Evolutionary conservation across 2,113 vertebrate genomes (phyloP).

Genomic region (Sarotherodon lohbergeri): DNA sequence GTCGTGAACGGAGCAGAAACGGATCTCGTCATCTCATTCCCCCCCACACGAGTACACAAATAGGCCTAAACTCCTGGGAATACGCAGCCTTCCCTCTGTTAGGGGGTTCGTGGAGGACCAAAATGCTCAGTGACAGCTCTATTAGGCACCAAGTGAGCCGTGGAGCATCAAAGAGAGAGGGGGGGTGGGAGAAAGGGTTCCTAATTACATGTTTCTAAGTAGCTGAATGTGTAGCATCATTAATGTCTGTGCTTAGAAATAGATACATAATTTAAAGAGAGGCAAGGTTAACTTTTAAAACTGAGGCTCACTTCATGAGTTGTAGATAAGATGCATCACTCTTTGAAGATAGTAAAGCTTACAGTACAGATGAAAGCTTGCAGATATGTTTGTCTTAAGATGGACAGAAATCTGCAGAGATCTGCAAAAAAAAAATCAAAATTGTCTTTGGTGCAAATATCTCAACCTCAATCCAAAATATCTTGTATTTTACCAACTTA

Average conservation of each 20-base stretch:
- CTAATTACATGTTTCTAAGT: conserved; percentile 23
- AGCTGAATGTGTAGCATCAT: conserved; percentile 1
- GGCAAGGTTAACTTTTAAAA: background rate
- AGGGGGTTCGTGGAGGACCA: conserved; percentile 44
- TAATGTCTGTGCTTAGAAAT: background rate
- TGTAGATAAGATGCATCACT: background rate
- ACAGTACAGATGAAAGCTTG: background rate
- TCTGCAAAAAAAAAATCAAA: background rate
- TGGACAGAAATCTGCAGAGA: background rate
- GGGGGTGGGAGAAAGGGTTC: background rate
- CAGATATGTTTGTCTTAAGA: background rate
- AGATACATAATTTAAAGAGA: conserved; percentile 1
- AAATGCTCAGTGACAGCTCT: conserved; percentile 59
- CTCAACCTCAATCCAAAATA: background rate
- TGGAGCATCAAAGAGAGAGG: conserved; percentile 34
- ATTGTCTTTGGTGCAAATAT: background rate
- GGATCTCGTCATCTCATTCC: conserved; percentile 20
- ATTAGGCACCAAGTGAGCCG: conserved; percentile 69
- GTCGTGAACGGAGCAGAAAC: conserved; percentile 27
- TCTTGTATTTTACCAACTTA: background rate
- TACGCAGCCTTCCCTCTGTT: conserved; percentile 30
- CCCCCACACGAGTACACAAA: conserved; percentile 32
- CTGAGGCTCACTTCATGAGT: background rate
- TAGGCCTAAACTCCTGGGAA: conserved; percentile 46
- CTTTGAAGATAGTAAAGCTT: background rate